Evolutionary conservation across 2,797 vertebrate genomes (phyloP).

Genomic region (Pseudochromis fuscus): DNA sequence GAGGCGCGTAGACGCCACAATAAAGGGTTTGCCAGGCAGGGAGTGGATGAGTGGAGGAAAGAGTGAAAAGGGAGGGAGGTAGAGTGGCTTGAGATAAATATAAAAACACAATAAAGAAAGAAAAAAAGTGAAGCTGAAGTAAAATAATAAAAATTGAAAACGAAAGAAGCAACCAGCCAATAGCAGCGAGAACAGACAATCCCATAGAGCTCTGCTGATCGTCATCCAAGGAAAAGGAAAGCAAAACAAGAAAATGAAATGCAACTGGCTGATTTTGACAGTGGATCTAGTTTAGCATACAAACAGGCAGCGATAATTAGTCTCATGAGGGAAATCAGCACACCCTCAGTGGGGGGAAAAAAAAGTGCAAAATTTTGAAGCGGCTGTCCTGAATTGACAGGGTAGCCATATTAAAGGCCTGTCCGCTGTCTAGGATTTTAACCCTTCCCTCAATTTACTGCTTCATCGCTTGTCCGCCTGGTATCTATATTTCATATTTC

Average conservation of each 20-base stretch:
- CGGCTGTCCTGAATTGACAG: conserved; percentile 36
- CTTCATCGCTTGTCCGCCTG: conserved; percentile 6
- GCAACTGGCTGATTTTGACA: conserved; percentile 46
- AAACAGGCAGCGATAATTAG: conserved; percentile 77
- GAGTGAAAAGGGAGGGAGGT: background rate
- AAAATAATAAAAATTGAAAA: conserved; percentile 12
- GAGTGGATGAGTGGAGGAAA: background rate
- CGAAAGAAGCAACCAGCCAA: conserved; percentile 7
- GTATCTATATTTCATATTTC: background rate
- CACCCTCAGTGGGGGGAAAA: conserved; percentile 14
- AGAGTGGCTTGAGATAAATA: background rate
- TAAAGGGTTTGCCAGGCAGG: conserved; percentile 40
- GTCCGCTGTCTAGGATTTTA: background rate
- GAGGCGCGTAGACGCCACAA: conserved; percentile 45
- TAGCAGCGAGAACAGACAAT: conserved; percentile 31
- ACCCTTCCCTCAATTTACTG: background rate
- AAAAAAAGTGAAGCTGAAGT: conserved; percentile 1
- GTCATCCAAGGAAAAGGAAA: conserved; percentile 35
- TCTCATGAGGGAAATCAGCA: conserved; percentile 70
- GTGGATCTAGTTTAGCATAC: conserved; percentile 63
- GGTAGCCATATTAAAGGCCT: conserved; percentile 19
- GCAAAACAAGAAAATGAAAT: conserved; percentile 51
- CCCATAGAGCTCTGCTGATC: conserved; percentile 46
- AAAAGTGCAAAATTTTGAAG: conserved; percentile 41
- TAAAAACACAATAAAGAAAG: background rate